Percentiles rank a stretch among this genome's conserved stretches.
Evolutionary conservation across 2,113 vertebrate species (phyloP).

Genomic region (Damaliscus lunatus): DNA sequence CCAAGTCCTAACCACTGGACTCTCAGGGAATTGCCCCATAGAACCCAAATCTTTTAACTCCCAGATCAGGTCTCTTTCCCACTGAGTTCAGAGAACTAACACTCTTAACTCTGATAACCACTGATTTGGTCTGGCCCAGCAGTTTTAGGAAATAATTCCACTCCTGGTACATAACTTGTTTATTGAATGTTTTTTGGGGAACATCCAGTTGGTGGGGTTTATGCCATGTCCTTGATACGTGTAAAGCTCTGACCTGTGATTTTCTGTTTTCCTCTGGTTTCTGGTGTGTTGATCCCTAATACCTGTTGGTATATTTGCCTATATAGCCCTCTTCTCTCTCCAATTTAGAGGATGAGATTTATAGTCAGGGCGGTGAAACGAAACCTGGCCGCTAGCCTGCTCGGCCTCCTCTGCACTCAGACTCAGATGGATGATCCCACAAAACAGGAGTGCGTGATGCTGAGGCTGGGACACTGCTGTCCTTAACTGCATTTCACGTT

Average conservation of each 20-base stretch:
- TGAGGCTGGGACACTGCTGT: neutral
- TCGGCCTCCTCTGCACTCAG: neutral
- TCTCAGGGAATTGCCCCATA: neutral
- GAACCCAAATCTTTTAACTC: neutral
- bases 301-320: neutral
- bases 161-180: neutral
- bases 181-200: neutral
- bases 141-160: slow-evolving; percentile 24
- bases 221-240: neutral
- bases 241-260: neutral
- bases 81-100: neutral
- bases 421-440: neutral
- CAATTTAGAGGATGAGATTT: neutral
- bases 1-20: neutral
- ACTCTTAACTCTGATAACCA: neutral
- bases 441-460: neutral
- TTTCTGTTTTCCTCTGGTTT: neutral
- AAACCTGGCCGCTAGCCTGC: neutral
- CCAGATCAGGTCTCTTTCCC: neutral
- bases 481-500: neutral
- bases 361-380: neutral
- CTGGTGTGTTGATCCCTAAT: neutral
- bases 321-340: neutral
- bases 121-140: neutral
- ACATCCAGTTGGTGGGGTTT: neutral